Conservation (phyloP, 2,888 invertebrate genomes). For the Hartigia nigra region DNA sequence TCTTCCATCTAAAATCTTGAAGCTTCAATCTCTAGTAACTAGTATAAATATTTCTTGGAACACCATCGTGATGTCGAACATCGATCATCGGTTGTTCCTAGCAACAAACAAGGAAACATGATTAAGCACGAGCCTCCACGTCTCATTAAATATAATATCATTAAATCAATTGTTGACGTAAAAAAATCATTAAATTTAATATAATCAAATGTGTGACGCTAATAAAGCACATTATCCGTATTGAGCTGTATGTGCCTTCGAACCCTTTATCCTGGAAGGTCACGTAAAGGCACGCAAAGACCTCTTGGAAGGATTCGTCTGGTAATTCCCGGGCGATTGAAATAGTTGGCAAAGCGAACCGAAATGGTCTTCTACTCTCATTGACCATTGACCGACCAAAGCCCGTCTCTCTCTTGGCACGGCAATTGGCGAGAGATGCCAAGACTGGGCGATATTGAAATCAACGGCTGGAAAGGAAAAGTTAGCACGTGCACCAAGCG, state of each 20-base stretch:
- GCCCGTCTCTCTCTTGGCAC: neutral
- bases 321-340: neutral
- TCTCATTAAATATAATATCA: neutral
- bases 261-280: neutral
- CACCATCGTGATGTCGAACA: neutral
- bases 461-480: constrained; percentile 49
- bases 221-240: neutral
- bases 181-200: neutral
- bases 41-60: neutral
- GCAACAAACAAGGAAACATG: neutral
- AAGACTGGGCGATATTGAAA: constrained; percentile 42
- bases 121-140: neutral
- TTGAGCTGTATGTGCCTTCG: neutral
- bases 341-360: neutral
- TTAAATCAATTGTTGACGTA: neutral
- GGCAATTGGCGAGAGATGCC: neutral
- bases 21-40: neutral
- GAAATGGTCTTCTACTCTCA: neutral
- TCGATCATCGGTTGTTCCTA: neutral
- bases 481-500: constrained; percentile 23
- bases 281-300: neutral
- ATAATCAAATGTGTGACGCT: neutral
- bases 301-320: neutral
- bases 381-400: neutral
- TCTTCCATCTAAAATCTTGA: neutral